phyloP scores from a whole-genome alignment of 2,888 invertebrate species.

The Sinodicranocentrus sp. region DNA sequence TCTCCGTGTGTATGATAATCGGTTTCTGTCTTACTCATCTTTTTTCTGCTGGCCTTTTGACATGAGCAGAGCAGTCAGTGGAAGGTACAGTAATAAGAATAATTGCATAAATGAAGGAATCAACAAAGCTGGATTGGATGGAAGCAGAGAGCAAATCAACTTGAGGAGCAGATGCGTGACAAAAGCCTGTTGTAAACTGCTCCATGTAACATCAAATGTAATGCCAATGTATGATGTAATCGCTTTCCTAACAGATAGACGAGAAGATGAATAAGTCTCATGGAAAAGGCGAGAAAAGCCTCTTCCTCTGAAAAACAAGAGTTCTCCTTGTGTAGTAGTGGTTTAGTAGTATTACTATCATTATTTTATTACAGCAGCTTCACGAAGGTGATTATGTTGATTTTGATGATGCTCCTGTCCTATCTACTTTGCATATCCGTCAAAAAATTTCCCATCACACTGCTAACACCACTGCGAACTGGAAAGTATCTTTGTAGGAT shows the following conservation, averaged over 20 bases:
- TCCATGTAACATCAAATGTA: constrained; percentile 11
- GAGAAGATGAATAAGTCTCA: constrained; percentile 30
- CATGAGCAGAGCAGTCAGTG: constrained; percentile 61
- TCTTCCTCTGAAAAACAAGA: neutral
- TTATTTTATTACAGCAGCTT: constrained; percentile 59
- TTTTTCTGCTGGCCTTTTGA: constrained; percentile 41
- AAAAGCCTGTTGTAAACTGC: constrained; percentile 54
- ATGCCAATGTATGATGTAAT: constrained; percentile 6
- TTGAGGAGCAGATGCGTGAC: constrained; percentile 57
- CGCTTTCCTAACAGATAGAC: constrained; percentile 21
- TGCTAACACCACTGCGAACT: neutral
- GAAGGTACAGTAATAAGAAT: constrained; percentile 48
- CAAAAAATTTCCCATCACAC: constrained; percentile 49
- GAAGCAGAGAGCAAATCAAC: neutral
- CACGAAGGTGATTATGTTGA: constrained; percentile 64
- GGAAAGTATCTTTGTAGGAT: constrained; percentile 1
- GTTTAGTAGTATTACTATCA: constrained; percentile 42
- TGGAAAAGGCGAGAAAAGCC: constrained; percentile 52
- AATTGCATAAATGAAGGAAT: constrained; percentile 59
- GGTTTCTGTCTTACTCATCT: constrained; percentile 52
- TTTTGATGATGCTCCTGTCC: constrained; percentile 64
- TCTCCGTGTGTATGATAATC: constrained; percentile 58
- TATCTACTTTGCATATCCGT: constrained; percentile 63
- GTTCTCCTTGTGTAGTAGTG: neutral
- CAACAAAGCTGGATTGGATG: neutral